Evolutionary conservation across 2,113 vertebrate genomes (phyloP).

Genomic region (Hippocampus guttulatus): DNA sequence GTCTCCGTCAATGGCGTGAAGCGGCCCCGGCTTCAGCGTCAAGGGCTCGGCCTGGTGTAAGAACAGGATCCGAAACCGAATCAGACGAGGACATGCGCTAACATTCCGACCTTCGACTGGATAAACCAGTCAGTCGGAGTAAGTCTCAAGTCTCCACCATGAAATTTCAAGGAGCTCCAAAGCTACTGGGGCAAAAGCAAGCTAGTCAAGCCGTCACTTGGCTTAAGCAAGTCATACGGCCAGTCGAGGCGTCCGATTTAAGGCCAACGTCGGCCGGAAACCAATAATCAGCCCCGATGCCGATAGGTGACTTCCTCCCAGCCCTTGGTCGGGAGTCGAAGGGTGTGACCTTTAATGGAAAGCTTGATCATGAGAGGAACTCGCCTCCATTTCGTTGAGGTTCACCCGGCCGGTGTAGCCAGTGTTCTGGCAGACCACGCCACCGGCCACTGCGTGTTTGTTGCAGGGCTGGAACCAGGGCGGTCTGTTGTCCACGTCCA

Average conservation of each 20-base stretch:
- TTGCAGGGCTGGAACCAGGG: constrained; percentile 78
- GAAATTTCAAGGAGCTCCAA: too few species aligned
- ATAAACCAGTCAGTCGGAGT: neutral
- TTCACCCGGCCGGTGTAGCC: constrained; percentile 48
- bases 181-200: too few species aligned
- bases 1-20: constrained; percentile 82
- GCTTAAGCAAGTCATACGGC: too few species aligned
- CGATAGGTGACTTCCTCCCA: too few species aligned
- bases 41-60: constrained; percentile 62
- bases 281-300: too few species aligned
- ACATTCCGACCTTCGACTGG: neutral
- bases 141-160: too few species aligned
- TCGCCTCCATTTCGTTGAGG: constrained; percentile 63
- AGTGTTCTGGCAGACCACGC: constrained; percentile 58
- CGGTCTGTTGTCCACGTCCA: constrained; percentile 68
- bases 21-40: constrained; percentile 69
- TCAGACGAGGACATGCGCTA: neutral
- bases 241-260: too few species aligned
- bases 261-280: too few species aligned
- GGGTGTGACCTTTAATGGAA: neutral
- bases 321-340: too few species aligned
- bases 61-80: neutral
- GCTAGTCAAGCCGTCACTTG: too few species aligned
- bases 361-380: neutral
- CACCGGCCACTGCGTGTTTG: accelerated